A percentile compares a stretch with the other conserved stretches of the same genome.
Conservation (phyloP, 2,888 invertebrate genomes). For the Xestobium rufovillosum region DNA sequence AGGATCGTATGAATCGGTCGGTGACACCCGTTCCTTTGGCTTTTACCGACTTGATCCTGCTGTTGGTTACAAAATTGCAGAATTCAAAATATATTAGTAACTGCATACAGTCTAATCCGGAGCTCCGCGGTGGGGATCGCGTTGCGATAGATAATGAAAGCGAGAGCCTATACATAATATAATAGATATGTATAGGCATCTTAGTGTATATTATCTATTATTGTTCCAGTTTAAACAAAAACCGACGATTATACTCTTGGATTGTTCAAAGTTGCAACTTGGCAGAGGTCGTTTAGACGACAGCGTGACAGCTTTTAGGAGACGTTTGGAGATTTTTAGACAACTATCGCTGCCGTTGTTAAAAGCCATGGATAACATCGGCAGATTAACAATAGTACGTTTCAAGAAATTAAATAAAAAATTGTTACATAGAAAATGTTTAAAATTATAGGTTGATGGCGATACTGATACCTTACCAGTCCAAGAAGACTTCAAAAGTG, state of each 20-base stretch:
- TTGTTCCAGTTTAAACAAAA: conserved; percentile 61
- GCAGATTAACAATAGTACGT: conserved; percentile 77
- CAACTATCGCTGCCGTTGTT: conserved; percentile 85
- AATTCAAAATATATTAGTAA: no score
- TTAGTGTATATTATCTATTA: no score
- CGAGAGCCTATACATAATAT: no score
- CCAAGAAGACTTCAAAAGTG: conserved; percentile 66
- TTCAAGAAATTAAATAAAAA: conserved; percentile 3
- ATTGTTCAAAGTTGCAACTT: conserved; percentile 84
- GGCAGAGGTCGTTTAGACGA: conserved; percentile 80
- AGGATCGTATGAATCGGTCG: no score
- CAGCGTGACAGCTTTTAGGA: conserved; percentile 75
- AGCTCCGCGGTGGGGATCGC: no score
- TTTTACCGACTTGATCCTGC: no score
- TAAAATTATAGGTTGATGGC: conserved; percentile 63
- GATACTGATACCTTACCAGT: conserved; percentile 75
- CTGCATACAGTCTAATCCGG: no score
- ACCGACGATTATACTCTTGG: conserved; percentile 76
- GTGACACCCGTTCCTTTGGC: no score
- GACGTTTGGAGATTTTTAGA: conserved; percentile 77
- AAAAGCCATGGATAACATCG: conserved; percentile 73
- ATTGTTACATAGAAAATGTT: no score
- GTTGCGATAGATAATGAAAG: no score
- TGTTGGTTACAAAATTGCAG: no score
- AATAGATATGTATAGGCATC: no score